Evolutionary conservation across 1,140 invertebrate genomes (phyloP), one percentile per base, ranked within the genome.

Genomic region (Listronotus bonariensis): DNA sequence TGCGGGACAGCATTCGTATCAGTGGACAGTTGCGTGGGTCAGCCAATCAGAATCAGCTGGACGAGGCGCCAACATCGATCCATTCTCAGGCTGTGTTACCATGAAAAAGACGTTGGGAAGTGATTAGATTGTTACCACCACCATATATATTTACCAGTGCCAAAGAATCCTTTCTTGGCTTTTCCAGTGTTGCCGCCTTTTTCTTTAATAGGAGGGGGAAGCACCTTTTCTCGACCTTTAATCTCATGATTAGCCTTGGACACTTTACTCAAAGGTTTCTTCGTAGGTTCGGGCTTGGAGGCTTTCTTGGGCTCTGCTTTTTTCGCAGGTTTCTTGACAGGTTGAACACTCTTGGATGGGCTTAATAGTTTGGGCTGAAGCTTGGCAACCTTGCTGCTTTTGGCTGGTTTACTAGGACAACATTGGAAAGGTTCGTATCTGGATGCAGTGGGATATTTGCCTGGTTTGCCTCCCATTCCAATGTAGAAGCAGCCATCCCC

Each of bases 401-500:
- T 85, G 72, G 86, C 85, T 79, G 88, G 85, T 85, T 91, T 91
- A 81, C 88, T 88, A 78, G 90, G 91, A 86, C 91, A 93, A 87
- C 91, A 92, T 84, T 92, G 90, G 85, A 91, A 93, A 74, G 91
- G 89, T 87, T 91, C 88, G 83, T 90, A 92, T 40, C 49, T 52
- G 79, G 87, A 81, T 76, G 80, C 78, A 81, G 86, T 87, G 80
- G 89, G 89, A 78, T 84, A 80, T 82, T 87, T 84, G 78, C 85
- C 90, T 89, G 53, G 53, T 85, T 90, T 90, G 84, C 89, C 89
- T 82, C 89, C 90, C 86, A 93, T 88, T 85, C 91, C 91, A 85
- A 93, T 90, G 90, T 92, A 92, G 90, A 93, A 92, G 90, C 91
- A 93, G 89, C 91, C 90, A 88, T 92, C 90, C 89, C 91, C 91